Conservation (phyloP, 2,797 vertebrate genomes). For the Lithobates pipiens region DNA sequence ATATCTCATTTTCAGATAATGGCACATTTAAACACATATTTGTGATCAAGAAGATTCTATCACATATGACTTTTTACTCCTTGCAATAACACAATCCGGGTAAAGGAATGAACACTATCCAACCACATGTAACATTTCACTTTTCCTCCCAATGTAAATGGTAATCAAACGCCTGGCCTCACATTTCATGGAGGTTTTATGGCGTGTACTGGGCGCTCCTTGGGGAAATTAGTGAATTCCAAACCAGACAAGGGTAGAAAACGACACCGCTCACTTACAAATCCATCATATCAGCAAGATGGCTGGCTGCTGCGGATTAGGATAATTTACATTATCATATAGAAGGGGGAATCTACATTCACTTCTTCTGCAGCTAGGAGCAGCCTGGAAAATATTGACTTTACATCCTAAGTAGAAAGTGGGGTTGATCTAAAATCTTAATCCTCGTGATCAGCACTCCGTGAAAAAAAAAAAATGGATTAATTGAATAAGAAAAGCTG, state of each 20-base stretch:
- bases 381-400: not conserved
- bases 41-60: too few species aligned
- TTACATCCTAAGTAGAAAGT: not conserved
- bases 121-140: constrained; percentile 40
- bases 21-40: too few species aligned
- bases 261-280: constrained; percentile 23
- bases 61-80: not conserved
- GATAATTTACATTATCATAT: constrained; percentile 43
- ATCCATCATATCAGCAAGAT: constrained; percentile 37
- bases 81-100: constrained; percentile 38
- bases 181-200: constrained; percentile 41
- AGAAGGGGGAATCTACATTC: constrained; percentile 19
- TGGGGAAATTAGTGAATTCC: constrained; percentile 51
- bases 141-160: constrained; percentile 19
- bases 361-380: not conserved
- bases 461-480: not conserved
- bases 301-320: constrained; percentile 29
- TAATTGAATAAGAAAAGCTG: not conserved
- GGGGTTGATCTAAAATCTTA: not conserved
- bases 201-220: constrained; percentile 32
- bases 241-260: constrained; percentile 4
- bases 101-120: constrained; percentile 2
- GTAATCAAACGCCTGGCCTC: constrained; percentile 33
- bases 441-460: not conserved
- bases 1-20: too few species aligned